Evolutionary conservation across 2,113 vertebrate species (phyloP).

Genomic region (Neolamprologus kungweensis): DNA sequence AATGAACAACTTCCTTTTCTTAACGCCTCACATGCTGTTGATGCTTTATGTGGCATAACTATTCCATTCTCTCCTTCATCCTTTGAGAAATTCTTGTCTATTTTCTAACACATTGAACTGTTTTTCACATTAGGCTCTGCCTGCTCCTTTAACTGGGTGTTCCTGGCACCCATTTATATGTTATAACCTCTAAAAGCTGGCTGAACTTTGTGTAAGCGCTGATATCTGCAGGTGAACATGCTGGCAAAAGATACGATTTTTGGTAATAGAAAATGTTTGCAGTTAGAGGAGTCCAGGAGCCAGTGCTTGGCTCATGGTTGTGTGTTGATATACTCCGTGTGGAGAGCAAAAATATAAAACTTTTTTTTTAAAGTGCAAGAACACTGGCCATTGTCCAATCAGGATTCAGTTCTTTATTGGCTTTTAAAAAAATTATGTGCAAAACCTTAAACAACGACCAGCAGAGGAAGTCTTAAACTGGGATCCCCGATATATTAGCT

Average conservation of each 20-base stretch:
- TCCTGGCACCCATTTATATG: neutral
- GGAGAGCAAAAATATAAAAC: neutral
- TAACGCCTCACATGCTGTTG: neutral
- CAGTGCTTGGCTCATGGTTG: neutral
- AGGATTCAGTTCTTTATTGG: neutral
- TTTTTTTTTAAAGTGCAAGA: neutral
- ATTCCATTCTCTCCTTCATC: neutral
- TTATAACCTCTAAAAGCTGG: neutral
- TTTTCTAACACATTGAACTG: neutral
- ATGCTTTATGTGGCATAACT: neutral
- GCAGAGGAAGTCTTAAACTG: neutral
- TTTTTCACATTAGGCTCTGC: neutral
- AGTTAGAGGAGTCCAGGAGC: neutral
- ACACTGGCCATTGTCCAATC: neutral
- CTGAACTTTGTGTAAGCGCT: neutral
- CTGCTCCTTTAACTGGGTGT: neutral
- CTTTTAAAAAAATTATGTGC: neutral
- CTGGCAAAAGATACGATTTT: neutral
- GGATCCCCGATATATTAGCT: neutral
- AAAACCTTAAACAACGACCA: neutral
- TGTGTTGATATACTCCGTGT: rapidly evolving
- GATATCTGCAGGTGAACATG: neutral
- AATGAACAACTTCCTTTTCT: neutral
- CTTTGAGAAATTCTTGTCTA: neutral
- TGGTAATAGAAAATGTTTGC: neutral